These are phyloP conservation scores for Sorex fumeus DNA, from an alignment of 2,113 vertebrate genomes.

Conservation along the genomic window DNA sequence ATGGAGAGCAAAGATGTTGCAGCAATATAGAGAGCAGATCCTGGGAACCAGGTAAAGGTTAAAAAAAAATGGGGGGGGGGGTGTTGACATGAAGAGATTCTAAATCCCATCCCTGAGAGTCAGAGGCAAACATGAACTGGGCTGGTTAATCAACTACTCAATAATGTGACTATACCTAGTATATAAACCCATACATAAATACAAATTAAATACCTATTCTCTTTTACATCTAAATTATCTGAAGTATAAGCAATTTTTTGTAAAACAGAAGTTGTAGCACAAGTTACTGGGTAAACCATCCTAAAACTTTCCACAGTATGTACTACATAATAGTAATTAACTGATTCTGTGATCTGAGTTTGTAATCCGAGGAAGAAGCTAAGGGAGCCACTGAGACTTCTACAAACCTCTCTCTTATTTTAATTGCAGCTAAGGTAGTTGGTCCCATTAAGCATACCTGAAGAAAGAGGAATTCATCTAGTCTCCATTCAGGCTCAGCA, in stretches of 20 bases:
- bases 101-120: not conserved
- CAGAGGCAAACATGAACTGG: not conserved
- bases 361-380: not conserved
- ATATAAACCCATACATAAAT: not conserved
- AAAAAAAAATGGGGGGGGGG: too few relatives aligned
- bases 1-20: not conserved
- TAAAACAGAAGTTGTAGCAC: not conserved
- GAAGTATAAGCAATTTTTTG: not conserved
- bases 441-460: too few relatives aligned
- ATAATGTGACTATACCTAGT: not conserved
- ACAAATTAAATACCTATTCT: not conserved
- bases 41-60: not conserved
- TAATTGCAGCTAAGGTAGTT: not conserved
- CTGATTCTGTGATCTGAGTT: not conserved
- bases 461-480: not conserved
- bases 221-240: not conserved
- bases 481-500: too few relatives aligned
- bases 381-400: not conserved
- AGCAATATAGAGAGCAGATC: not conserved
- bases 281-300: conserved; percentile 2
- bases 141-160: not conserved
- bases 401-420: not conserved
- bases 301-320: not conserved
- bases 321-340: not conserved
- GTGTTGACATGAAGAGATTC: not conserved